Base-by-base conservation (phyloP, 2,888 invertebrate genomes). In the Phaedon cochleariae region DNA sequence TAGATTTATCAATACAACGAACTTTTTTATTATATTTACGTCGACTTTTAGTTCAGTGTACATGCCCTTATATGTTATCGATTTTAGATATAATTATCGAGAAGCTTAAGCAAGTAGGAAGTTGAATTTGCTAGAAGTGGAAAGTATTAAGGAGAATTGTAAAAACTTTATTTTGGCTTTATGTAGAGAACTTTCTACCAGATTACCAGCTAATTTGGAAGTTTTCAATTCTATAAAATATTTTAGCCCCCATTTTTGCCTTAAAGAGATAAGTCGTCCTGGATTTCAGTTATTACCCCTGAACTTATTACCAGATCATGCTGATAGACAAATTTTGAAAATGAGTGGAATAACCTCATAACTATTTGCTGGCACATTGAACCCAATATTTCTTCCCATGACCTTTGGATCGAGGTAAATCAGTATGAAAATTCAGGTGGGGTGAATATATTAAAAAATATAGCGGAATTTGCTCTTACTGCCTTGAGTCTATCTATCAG, bases 311-410 rank as follows among this genome's bases (percentile, higher is more conserved):
- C 46, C 1, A 46, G 46, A 46, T 46, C 46, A 46, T 46, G 46
- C 46, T 46, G 17, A 46, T 46, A 46, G 6, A 46, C 10, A 17
- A 46, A 15, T 46, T 17, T 46, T n/a, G n/a, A 46, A 15, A 46
- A 46, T 46, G 46, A 46, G 18, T 46, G 46, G 46, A 46, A 46
- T 46, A 46, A 46, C 17, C 46, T 46, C 17, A 46, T 46, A 46
- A 10, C 46, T 46, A 46, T 46, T 2, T 15, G 46, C 46, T 46
- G 46, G 46, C 10, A 46, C 46, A 46, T 15, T 15, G 46, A 46
- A 15, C 46, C n/a, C 7, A 46, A 46, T 46, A 46, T 46, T 46
- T 46, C 46, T 3, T 46, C 46, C 46, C 12, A 15, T n/a, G 46
- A 46, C 1, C 17, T 46, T 46, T 46, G 17, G 46, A 46, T 46